Base-by-base conservation (phyloP, 64 coral and sea anemone species). In the Acropora yongei region DNA sequence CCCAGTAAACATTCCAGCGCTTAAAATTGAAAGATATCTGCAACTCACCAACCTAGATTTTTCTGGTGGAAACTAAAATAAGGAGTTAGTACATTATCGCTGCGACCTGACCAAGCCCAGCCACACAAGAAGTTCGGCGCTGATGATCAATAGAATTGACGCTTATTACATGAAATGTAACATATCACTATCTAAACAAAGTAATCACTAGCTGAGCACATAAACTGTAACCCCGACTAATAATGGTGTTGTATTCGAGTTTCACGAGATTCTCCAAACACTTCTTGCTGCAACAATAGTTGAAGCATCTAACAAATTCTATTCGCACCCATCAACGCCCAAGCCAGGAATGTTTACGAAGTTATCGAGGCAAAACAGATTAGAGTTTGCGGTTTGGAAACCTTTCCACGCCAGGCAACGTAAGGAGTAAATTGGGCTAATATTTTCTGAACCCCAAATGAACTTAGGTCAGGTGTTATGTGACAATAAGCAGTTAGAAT, bases 361-460 rank as follows among this genome's bases (percentile, higher is more conserved):
- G 82, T 85, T 85, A 85, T 85, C 82, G 47, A 18, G 82, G 63
- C 7, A 85, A 63, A 85, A 85, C 82, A 85, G 82, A 85, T 85
- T 85, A 85, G 81, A 49, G 44, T 13, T 69, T 85, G 82, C 46
- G 82, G 82, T 49, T 47, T 17, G 8, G 60, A 67, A 68, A 71
- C 44, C 82, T 68, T 46, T 85, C 61, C 16, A 6, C 63, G 65
- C 82, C 44, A 71, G 5, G 61, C 65, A 63, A 71, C 82, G 10
- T 19, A 49, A 30, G 61, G 80, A 72, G 11, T 71, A 85, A 85
- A 45, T 63, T 69, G 80, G 42, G 68, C 68, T 84, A 47, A 55
- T 55, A 7, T 55, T 5, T 55, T 7, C 51, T 55, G 51, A 10
- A 55, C 60, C 13, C 2, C 11, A 10, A 63, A 13, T 11, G 13